A percentile compares a stretch with the other conserved stretches of the same genome.
These are phyloP conservation scores for Heliothis virescens DNA, from an alignment of 1,140 invertebrate species.

Conservation along the genomic window DNA sequence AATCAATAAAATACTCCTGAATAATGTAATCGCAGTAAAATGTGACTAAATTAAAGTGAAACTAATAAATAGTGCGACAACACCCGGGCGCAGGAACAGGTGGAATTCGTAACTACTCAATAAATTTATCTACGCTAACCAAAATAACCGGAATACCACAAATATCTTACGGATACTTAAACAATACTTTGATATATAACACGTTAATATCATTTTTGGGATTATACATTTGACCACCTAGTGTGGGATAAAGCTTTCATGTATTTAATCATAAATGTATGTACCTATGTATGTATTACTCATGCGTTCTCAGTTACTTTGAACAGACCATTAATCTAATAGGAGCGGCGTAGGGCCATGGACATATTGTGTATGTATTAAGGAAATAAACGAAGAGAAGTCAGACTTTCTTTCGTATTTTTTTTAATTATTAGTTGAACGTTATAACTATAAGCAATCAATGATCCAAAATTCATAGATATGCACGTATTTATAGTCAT, in stretches of 20 bases:
- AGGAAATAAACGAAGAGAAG: too few relatives aligned
- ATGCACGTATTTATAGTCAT: too few relatives aligned
- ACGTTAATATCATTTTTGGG: slow-evolving; percentile 46
- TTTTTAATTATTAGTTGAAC: too few relatives aligned
- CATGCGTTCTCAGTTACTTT: not conserved
- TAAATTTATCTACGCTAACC: slow-evolving; percentile 11
- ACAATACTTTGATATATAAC: slow-evolving; percentile 31
- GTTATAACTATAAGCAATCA: too few relatives aligned
- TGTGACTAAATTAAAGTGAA: slow-evolving; percentile 1
- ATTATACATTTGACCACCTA: slow-evolving; percentile 39
- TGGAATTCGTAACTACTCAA: slow-evolving; percentile 40
- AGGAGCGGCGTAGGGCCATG: too few relatives aligned
- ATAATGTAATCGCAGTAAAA: slow-evolving; percentile 10
- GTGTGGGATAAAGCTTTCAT: slow-evolving; percentile 32
- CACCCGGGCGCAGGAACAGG: slow-evolving; percentile 22
- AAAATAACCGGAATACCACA: slow-evolving; percentile 31
- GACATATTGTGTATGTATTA: too few relatives aligned
- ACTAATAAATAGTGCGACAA: slow-evolving; percentile 25
- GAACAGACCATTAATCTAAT: not conserved
- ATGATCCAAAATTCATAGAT: too few relatives aligned
- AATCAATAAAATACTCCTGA: slow-evolving; percentile 31
- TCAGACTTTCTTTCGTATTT: too few relatives aligned
- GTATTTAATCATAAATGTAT: not conserved
- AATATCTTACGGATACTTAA: slow-evolving; percentile 33
- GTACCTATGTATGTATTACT: too few relatives aligned